Conservation (phyloP, 2,113 vertebrate genomes). For the Irena cyanogastra region DNA sequence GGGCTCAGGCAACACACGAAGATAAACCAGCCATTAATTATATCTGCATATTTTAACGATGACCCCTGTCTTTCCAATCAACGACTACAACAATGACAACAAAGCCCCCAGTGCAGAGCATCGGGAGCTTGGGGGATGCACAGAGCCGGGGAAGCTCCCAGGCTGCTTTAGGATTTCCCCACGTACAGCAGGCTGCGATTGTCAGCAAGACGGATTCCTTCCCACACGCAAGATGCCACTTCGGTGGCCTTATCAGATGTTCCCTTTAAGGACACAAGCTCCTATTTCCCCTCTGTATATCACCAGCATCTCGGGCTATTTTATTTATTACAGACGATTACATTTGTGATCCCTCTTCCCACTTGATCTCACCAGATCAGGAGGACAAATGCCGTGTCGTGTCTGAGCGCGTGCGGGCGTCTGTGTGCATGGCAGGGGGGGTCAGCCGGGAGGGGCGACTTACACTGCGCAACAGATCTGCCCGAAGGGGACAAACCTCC, state of each 20-base stretch:
- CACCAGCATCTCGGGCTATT: slow-evolving; percentile 33
- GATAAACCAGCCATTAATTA: not conserved
- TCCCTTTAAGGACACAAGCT: slow-evolving; percentile 45
- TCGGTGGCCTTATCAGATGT: slow-evolving; percentile 34
- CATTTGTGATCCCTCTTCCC: slow-evolving; percentile 58
- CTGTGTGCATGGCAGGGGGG: not conserved
- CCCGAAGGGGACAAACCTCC: not conserved
- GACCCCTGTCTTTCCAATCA: not conserved
- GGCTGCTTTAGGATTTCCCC: slow-evolving; percentile 50
- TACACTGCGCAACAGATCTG: slow-evolving; percentile 17
- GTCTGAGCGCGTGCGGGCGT: not conserved
- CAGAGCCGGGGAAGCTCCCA: not conserved
- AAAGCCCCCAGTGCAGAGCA: not conserved
- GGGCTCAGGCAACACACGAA: not conserved
- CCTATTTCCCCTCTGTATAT: not conserved
- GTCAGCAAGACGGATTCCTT: slow-evolving; percentile 44
- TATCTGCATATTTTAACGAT: not conserved
- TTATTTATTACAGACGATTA: slow-evolving; percentile 67
- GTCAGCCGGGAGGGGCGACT: not conserved
- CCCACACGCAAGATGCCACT: slow-evolving; percentile 26
- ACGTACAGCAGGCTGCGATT: slow-evolving; percentile 14
- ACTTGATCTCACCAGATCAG: slow-evolving; percentile 25
- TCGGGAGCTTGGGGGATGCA: not conserved
- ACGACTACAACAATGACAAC: not conserved
- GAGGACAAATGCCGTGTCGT: not conserved